Percentiles rank a stretch among this genome's conserved stretches.
phyloP scores from a whole-genome alignment of 2,113 vertebrate species.

The Gavialis gangeticus region DNA sequence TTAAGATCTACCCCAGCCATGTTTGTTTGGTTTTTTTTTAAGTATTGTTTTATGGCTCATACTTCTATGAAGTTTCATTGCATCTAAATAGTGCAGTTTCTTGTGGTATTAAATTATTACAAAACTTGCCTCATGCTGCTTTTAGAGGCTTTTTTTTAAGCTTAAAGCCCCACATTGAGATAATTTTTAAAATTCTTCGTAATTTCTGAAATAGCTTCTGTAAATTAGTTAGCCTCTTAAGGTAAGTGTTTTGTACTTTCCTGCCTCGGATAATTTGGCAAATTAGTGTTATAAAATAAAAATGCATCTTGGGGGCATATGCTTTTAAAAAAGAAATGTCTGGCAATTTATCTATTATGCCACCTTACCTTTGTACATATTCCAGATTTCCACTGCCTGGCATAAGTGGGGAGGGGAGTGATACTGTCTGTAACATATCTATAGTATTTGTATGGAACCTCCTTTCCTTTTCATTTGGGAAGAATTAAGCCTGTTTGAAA shows the following conservation, averaged over 20 bases:
- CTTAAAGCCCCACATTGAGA: not conserved
- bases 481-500: fast-evolving
- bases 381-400: not conserved
- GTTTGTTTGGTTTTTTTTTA: not conserved
- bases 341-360: not conserved
- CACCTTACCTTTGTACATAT: not conserved
- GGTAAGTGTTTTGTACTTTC: not conserved
- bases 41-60: not conserved
- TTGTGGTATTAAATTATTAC: conserved; percentile 18
- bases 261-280: not conserved
- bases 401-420: not conserved
- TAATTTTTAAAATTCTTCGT: not conserved
- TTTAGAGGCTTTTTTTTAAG: conserved; percentile 30
- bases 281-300: not conserved
- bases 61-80: conserved; percentile 41
- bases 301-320: not conserved
- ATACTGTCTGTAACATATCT: not conserved
- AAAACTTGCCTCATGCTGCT: conserved; percentile 32
- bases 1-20: not conserved
- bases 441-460: fast-evolving
- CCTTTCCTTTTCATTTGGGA: not conserved
- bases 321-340: not conserved
- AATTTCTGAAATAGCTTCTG: not conserved
- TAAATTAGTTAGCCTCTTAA: not conserved
- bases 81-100: conserved; percentile 56